phyloP scores from a whole-genome alignment of 2,797 vertebrate genomes.

The Calcarius lapponicus region DNA sequence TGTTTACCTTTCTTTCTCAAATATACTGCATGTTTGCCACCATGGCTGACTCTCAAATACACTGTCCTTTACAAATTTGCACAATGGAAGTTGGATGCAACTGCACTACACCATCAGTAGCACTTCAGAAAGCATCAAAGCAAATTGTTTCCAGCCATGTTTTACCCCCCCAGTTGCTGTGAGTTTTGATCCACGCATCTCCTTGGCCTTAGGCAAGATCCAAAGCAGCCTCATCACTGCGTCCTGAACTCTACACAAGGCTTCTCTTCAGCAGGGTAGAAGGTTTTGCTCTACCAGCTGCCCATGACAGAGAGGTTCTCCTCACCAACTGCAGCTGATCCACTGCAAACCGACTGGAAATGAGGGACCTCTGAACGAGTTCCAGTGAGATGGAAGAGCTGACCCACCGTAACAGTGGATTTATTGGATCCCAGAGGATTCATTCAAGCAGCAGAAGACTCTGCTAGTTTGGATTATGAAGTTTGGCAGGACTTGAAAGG shows the following conservation, averaged over 20 bases:
- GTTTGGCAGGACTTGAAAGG: neutral
- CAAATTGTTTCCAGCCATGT: neutral
- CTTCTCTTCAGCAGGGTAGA: neutral
- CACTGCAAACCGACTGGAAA: neutral
- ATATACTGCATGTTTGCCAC: neutral
- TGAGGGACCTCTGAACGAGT: neutral
- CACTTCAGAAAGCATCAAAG: neutral
- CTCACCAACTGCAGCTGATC: neutral
- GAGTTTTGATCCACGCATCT: neutral
- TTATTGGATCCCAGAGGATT: neutral
- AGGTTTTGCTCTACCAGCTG: rapidly evolving
- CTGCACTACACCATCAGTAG: too few relatives aligned
- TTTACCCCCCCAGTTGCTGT: neutral
- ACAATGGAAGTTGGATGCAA: neutral
- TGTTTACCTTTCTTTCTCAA: neutral
- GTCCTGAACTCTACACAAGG: neutral
- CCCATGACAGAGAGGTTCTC: neutral
- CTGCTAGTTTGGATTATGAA: neutral
- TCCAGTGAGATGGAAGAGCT: neutral
- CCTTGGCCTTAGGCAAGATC: neutral
- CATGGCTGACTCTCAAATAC: neutral
- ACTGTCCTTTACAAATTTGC: neutral
- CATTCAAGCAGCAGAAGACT: neutral
- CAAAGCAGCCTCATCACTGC: neutral
- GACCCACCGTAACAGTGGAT: neutral